Percentiles rank a stretch among this genome's conserved stretches.
Evolutionary conservation across 1,140 invertebrate genomes (phyloP).

Genomic region (Camponotus floridanus): DNA sequence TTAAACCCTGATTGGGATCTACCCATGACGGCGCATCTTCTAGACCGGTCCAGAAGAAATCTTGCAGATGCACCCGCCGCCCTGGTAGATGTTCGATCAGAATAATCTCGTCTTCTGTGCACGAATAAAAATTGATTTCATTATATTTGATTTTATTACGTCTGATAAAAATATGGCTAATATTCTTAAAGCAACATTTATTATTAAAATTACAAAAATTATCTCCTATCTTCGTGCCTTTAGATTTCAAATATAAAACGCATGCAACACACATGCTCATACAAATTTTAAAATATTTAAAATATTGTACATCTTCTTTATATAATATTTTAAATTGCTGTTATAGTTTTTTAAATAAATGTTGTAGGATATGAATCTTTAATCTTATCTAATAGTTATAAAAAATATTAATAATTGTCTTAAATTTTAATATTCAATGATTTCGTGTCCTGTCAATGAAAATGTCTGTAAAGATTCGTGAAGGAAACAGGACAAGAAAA

Average conservation of each 20-base stretch:
- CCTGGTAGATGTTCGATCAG: constrained; percentile 86
- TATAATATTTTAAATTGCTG: not conserved
- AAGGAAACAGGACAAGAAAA: constrained; percentile 23
- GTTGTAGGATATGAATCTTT: not conserved
- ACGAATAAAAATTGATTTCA: not conserved
- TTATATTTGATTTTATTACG: not conserved
- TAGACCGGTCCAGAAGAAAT: constrained; percentile 95
- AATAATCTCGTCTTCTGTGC: constrained; percentile 84
- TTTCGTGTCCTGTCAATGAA: constrained; percentile 9
- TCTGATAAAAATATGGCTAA: not conserved
- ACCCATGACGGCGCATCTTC: constrained; percentile 90
- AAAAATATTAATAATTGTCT: not conserved
- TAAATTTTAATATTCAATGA: not conserved
- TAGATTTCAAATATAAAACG: not conserved
- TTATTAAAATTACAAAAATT: not conserved
- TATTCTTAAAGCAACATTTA: not conserved
- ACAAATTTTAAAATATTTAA: constrained; percentile 3
- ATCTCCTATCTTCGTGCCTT: no score
- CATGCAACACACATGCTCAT: not conserved
- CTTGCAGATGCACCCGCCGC: constrained; percentile 90
- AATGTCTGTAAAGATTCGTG: not conserved
- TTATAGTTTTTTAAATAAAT: not conserved
- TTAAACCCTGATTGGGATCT: constrained; percentile 81
- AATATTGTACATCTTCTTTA: not conserved
- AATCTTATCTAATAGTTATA: not conserved